Conservation (phyloP, 2,797 vertebrate genomes). For the Uromys caudimaculatus region DNA sequence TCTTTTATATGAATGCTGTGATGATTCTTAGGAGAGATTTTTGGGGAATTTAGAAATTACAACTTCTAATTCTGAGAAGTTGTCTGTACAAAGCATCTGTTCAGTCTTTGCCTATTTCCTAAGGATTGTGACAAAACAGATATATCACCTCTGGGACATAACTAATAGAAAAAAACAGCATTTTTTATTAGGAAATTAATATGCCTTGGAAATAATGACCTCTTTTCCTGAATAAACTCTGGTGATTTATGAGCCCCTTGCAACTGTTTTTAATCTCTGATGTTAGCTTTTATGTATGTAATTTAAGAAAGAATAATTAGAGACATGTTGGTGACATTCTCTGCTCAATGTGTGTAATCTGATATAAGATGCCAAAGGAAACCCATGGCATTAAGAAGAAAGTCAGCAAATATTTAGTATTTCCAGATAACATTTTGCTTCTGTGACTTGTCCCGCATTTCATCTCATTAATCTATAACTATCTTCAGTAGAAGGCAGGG, state of each 20-base stretch:
- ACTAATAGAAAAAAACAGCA: conserved; percentile 52
- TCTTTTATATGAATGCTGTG: conserved; percentile 15
- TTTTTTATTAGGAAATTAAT: conserved; percentile 51
- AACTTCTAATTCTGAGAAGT: conserved; percentile 35
- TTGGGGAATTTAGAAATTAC: conserved; percentile 22
- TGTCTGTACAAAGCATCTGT: background rate
- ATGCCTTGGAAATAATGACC: conserved; percentile 32
- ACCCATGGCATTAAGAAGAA: conserved; percentile 49
- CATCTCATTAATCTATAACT: conserved; percentile 59
- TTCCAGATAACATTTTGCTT: conserved; percentile 53
- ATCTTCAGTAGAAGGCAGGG: conserved; percentile 52
- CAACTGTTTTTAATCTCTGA: conserved; percentile 60
- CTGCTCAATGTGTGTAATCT: conserved; percentile 43
- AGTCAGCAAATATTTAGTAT: conserved; percentile 43
- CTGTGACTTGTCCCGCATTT: conserved; percentile 62
- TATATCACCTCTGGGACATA: background rate
- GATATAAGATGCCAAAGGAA: conserved; percentile 37
- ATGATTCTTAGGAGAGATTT: background rate
- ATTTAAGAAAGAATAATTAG: conserved; percentile 70
- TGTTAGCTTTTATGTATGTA: conserved; percentile 52
- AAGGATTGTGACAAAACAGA: background rate
- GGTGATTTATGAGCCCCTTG: conserved; percentile 52
- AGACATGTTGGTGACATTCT: conserved; percentile 51
- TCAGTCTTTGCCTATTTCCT: background rate
- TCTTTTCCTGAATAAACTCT: conserved; percentile 55